Evolutionary conservation across 1,140 invertebrate species (phyloP).

Genomic region (Diprion similis): DNA sequence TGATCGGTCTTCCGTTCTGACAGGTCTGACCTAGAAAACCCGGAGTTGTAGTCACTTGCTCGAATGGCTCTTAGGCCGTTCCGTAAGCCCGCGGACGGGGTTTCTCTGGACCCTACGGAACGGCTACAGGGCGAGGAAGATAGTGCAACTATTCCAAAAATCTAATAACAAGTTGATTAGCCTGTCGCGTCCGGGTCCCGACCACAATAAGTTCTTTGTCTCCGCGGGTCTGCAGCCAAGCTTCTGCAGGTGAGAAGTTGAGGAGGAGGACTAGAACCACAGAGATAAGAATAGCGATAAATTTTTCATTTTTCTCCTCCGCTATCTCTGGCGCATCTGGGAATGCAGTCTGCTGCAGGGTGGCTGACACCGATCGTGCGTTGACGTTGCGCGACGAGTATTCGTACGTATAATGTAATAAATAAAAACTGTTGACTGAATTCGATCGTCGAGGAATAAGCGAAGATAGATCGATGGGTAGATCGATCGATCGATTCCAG

Average conservation of each 20-base stretch:
- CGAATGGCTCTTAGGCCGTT: not conserved
- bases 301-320: slow-evolving; percentile 14
- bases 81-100: slow-evolving; percentile 11
- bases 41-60: slow-evolving; percentile 13
- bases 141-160: slow-evolving; percentile 32
- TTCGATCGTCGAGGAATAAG: not conserved
- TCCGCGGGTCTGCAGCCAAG: not conserved
- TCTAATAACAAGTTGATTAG: slow-evolving; percentile 51
- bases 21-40: slow-evolving; percentile 39
- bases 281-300: slow-evolving; percentile 9
- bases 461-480: not conserved
- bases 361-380: slow-evolving; percentile 4
- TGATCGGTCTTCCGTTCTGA: slow-evolving; percentile 38
- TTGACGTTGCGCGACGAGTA: not conserved
- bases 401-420: slow-evolving; percentile 20
- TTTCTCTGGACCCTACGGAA: not conserved
- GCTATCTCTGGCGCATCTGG: slow-evolving; percentile 36
- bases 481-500: not conserved
- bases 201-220: slow-evolving; percentile 10
- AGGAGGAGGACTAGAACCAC: slow-evolving; percentile 9
- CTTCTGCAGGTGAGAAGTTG: not conserved
- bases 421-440: slow-evolving; percentile 5
- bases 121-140: not conserved
- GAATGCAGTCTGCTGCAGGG: slow-evolving; percentile 33
- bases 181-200: slow-evolving; percentile 1